Base-by-base conservation (phyloP, 2,888 invertebrate species). In the Idaea straminata region DNA sequence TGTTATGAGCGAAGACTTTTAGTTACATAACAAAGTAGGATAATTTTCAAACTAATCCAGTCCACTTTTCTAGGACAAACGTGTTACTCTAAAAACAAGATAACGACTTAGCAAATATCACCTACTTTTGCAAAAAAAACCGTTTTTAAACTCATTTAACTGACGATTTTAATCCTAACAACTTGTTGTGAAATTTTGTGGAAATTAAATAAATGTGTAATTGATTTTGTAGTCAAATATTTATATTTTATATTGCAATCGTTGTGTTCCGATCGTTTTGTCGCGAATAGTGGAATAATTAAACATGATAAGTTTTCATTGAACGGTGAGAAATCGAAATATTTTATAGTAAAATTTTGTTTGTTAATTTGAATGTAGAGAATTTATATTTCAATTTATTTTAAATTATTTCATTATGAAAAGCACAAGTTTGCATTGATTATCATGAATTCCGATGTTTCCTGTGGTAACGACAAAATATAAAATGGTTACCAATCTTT, bases 1-100 rank as follows among this genome's bases (percentile, higher is more conserved):
- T 10, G 3, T 7, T 7, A 47, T 47, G 47, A 47, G 13, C 47
- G 13, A 47, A 47, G 47, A 47, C 47, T 10, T 47, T 64, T 59
- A 62, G 60, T 64, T 57, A 59, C 34, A 57, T 64, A 63, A 58
- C 62, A 61, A 61, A 15, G 10, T 58, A 59, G 61, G 61, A 36
- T 60, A 25, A 25, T 59, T 64, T 6, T 65, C 47, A 13, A 10
- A 5, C 47, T 47, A 47, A 47, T 47, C 47, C 47, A 47, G 47
- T 47, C 47, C 47, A 47, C 47, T 47, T 7, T 47, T 47, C 13
- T 13, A 47, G 47, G 47, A 13, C 47, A 47, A 47, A 47, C 47
- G 47, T 47, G 47, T 47, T 47, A 47, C 47, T 47, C 47, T 47
- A 47, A 47, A 47, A 47, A 47, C 47, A 13, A 47, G 47, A 47